Evolutionary conservation across 30 jellyfish, hydroid and myxozoan genomes (phyloP), one percentile per base, ranked within the genome.

Genomic region (Phacellophora camtschatica): DNA sequence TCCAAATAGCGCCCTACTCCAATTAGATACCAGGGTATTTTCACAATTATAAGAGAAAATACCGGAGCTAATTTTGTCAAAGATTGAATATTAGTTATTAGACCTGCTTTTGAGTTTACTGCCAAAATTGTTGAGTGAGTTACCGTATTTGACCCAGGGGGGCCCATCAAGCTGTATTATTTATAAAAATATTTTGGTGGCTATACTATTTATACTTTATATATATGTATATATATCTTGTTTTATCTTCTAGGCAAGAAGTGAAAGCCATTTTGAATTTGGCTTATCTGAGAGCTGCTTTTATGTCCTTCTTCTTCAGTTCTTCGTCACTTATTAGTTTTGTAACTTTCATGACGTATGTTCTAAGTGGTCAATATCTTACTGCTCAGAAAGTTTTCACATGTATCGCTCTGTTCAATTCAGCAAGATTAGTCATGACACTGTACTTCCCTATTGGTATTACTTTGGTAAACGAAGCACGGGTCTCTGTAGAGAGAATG

Each of bases 301-400:
- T 90, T 84, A 68, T 90, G 98, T 90, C 98, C 30, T 90, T 90
- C 73, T 90, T 90, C 94, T 90, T 90, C 91, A 90, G 98, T 73
- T 77, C 98, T 1, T 69, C 82, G 3, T 29, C 98, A 18, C 51
- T 90, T 29, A 74, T 90, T 74, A 83, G 95, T 43, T 80, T 90
- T 66, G 80, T 77, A 42, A 90, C 98, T 19, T 83, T 90, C 62
- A 71, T 71, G 88, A 90, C 98, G 20, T 90, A 83, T 59, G 98
- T 83, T 1, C 61, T 90, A 13, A 71, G 81, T 46, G 96, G 98
- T 3, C 48, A 86, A 56, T 56, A 73, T 34, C 85, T 90, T 50
- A 90, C 98, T 0, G 63, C 98, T 2, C 90, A 83, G 76, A 83
- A 83, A 55, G 98, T 90, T 35, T 90, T 90, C 84, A 90, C 96